Base-by-base conservation (phyloP, 92 coral and sea anemone genomes). In the Umimayanthus chanpuru region DNA sequence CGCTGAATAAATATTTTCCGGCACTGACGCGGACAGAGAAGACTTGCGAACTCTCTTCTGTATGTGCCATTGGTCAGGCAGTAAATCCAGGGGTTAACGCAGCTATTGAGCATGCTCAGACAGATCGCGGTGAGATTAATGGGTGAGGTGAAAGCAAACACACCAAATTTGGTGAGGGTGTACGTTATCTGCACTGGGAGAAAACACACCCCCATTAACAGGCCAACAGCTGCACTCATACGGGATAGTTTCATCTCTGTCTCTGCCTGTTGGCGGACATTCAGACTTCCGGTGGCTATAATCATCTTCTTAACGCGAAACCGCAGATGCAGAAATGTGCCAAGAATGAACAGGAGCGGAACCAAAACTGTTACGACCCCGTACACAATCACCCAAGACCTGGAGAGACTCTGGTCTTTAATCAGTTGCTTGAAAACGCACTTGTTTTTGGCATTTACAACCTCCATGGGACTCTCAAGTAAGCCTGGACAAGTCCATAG, bases 21-120 rank as follows among this genome's bases (percentile, higher is more conserved):
- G 32, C 85, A 66, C 12, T 30, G 25, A 15, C 56, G 21, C 85
- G 74, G 36, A 68, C 85, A 81, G 53, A 81, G 74, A n/a, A 81
- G 56, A 40, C 55, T 53, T 5, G 38, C 53, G 41, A 81, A 64
- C 21, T 81, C 85, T 64, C 39, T 81, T 81, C 85, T 81, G 74
- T 64, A 64, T 0, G 85, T 81, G 50, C 74, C 50, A 36, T 30
- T 81, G 32, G 85, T 81, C 18, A 61, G 18, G 73, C 85, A 81
- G 40, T 81, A 81, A 25, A 81, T 81, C 85, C 85, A 81, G 29
- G 75, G 85, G 23, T 81, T 64, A 21, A 81, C 68, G 56, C 85
- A 81, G 85, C 75, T 81, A 40, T 81, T 81, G 58, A 81, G 18
- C 85, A 81, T 81, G 68, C 73, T 56, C 25, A 81, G 85, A 61